Evolutionary conservation across 2,888 invertebrate species (phyloP).

Genomic region (Limenitis camilla): DNA sequence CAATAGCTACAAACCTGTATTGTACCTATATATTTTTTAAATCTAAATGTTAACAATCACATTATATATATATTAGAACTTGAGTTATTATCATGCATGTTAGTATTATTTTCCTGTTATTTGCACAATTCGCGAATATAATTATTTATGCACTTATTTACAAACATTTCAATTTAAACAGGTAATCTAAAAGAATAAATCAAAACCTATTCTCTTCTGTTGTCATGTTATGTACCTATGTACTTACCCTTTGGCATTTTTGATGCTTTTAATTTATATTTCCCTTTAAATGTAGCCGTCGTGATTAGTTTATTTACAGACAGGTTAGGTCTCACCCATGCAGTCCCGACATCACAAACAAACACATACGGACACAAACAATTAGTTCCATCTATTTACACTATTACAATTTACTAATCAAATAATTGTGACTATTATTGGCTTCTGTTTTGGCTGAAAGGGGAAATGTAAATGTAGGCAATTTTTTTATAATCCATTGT

Average conservation of each 20-base stretch:
- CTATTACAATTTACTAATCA: conserved; percentile 28
- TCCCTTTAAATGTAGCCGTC: conserved; percentile 36
- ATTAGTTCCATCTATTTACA: conserved; percentile 30
- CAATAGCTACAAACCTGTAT: too few species aligned
- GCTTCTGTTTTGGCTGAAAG: conserved; percentile 47
- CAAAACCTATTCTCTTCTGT: not conserved
- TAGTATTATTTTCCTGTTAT: too few species aligned
- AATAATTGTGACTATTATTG: conserved; percentile 38
- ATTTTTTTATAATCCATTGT: conserved; percentile 2
- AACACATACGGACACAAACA: conserved; percentile 31
- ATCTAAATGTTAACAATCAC: too few species aligned
- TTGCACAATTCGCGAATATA: too few species aligned
- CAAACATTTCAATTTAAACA: not conserved
- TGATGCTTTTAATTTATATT: conserved; percentile 30
- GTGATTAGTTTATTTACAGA: conserved; percentile 32
- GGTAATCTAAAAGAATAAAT: too few species aligned
- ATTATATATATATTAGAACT: too few species aligned
- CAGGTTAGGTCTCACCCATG: conserved; percentile 36
- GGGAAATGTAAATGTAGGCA: conserved; percentile 4
- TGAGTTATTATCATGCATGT: too few species aligned
- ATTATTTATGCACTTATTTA: not conserved
- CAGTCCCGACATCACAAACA: conserved; percentile 50
- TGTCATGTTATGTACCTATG: not conserved
- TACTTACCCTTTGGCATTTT: conserved; percentile 62
- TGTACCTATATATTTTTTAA: too few species aligned